Evolutionary conservation across 2,113 vertebrate species (phyloP).

Genomic region (Tricholaema leucomelas): DNA sequence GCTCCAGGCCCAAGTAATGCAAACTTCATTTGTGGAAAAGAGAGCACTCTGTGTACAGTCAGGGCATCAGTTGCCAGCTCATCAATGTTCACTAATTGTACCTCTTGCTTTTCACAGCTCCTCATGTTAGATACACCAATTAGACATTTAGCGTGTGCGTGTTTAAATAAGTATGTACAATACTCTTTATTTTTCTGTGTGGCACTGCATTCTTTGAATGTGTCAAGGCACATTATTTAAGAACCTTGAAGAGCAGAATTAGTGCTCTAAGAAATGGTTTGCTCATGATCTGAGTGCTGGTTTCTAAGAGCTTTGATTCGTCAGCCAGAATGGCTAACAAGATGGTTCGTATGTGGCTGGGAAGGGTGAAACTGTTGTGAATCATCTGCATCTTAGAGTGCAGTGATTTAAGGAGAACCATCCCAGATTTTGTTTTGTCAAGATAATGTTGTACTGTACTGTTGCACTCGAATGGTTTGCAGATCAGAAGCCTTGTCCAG

Average conservation of each 20-base stretch:
- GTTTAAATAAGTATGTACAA: background rate
- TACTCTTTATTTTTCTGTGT: background rate
- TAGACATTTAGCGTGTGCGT: background rate
- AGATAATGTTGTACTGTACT: background rate
- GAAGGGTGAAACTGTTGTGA: background rate
- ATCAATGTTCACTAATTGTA: constrained; percentile 45
- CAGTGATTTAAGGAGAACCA: background rate
- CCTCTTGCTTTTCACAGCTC: constrained; percentile 38
- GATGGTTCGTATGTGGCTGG: background rate
- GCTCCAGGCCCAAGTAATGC: constrained; percentile 27
- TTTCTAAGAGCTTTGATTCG: constrained; percentile 26
- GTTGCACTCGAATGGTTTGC: constrained; percentile 6
- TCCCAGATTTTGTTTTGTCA: background rate
- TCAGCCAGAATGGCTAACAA: background rate
- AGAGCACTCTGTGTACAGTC: background rate
- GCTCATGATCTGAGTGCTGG: background rate
- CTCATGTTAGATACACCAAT: constrained; percentile 32
- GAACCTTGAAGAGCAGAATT: background rate
- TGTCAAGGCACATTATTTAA: background rate
- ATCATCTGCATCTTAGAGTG: background rate
- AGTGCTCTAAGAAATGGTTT: background rate
- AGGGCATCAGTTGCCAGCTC: constrained; percentile 50
- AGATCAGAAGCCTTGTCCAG: constrained; percentile 39
- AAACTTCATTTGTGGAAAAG: constrained; percentile 58
- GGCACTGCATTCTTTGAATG: background rate